phyloP scores from a whole-genome alignment of 2,888 invertebrate genomes.

The Mimumesa dahlbomi region DNA sequence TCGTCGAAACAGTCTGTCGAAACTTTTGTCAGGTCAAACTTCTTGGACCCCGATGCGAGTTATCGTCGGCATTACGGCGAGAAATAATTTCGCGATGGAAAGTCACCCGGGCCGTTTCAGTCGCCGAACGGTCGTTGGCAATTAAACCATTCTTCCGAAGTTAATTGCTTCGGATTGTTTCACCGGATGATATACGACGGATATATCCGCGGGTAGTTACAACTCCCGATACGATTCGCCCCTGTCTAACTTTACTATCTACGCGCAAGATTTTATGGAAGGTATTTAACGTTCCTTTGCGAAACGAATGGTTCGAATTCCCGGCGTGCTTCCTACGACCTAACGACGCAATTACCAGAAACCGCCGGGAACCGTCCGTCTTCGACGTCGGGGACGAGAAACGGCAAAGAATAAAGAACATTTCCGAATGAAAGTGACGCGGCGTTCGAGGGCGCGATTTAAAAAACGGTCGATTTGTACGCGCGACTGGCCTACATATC shows the following conservation, averaged over 20 bases:
- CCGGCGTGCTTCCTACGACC: too few relatives aligned
- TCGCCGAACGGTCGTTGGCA: slow-evolving; percentile 12
- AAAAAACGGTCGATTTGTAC: neutral
- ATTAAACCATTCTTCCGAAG: slow-evolving; percentile 26
- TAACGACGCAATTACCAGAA: too few relatives aligned
- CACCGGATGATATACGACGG: neutral
- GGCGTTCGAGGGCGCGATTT: too few relatives aligned
- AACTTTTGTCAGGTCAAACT: slow-evolving; percentile 28
- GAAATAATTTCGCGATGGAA: slow-evolving; percentile 34
- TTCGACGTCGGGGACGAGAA: too few relatives aligned
- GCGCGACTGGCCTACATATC: slow-evolving; percentile 46
- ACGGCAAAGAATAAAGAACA: too few relatives aligned
- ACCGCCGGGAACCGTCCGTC: too few relatives aligned
- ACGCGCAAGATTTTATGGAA: too few relatives aligned
- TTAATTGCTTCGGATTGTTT: slow-evolving; percentile 7
- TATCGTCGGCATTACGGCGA: slow-evolving; percentile 22
- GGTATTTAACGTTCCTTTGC: too few relatives aligned
- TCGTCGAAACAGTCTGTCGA: slow-evolving; percentile 7
- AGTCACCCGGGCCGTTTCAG: slow-evolving; percentile 13
- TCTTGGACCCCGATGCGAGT: slow-evolving; percentile 8
- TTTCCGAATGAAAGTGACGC: too few relatives aligned
- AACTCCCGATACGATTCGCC: neutral
- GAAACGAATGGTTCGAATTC: too few relatives aligned
- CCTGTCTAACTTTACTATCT: neutral
- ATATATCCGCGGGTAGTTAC: neutral